Evolutionary conservation across 1,140 invertebrate genomes (phyloP).

Genomic region (Asobara japonica): DNA sequence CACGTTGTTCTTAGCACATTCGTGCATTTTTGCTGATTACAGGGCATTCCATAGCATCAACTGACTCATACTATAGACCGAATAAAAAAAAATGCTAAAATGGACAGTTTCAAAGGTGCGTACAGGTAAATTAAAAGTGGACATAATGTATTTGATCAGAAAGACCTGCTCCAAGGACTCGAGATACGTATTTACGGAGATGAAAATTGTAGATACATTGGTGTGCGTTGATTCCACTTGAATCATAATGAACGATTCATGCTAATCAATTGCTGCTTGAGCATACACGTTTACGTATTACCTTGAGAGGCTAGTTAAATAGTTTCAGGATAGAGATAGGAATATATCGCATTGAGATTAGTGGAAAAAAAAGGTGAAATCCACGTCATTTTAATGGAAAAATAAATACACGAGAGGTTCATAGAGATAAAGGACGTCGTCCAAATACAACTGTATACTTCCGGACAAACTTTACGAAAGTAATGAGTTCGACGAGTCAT

Average conservation of each 20-base stretch:
- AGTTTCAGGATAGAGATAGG: background rate
- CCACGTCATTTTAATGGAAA: background rate
- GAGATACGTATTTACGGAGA: background rate
- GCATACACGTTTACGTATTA: background rate
- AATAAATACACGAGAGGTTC: background rate
- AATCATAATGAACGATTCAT: conserved; percentile 28
- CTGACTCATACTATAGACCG: background rate
- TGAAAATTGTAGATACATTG: background rate
- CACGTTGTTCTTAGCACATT: background rate
- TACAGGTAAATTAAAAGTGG: background rate
- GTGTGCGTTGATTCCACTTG: conserved; percentile 7
- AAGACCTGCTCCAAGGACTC: background rate
- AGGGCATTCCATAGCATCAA: background rate
- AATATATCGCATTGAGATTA: background rate
- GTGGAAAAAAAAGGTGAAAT: background rate
- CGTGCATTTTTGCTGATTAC: background rate
- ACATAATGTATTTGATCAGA: background rate
- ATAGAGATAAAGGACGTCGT: background rate
- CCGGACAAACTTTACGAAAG: background rate
- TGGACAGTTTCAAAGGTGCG: background rate
- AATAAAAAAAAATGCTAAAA: background rate
- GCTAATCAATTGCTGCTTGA: conserved; percentile 15
- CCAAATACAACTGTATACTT: background rate
- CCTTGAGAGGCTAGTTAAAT: conserved; percentile 6
- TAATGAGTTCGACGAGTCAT: background rate